Base-by-base conservation (phyloP, 2,888 invertebrate species). In the Yponomeuta plumbellus region DNA sequence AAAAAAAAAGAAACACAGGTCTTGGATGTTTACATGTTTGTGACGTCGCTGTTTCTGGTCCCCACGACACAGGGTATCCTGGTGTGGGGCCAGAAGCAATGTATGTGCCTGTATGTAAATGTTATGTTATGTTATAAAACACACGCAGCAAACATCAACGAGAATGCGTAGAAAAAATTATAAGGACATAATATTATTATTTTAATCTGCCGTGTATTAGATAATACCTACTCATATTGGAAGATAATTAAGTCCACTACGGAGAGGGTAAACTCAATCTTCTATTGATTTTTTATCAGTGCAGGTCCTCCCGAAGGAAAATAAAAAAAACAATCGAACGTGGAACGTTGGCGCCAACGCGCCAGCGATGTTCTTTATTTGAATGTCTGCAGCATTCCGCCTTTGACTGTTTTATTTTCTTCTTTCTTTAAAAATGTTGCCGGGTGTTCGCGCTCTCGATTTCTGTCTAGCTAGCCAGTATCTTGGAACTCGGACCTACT, bases 271-370 rank as follows among this genome's bases (percentile, higher is more conserved):
- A 52, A 4, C 44, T 52, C 17, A 17, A 52, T 17, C 44, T 52
- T 52, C 44, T 52, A 17, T 52, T 17, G 44, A 88, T 88, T 88
- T 88, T 88, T 87, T 88, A 86, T 82, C 84, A 82, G 83, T 81
- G 73, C 76, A 44, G 26, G 65, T 66, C 66, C 71, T 69, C 68
- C 70, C 69, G 72, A 77, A 80, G 44, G 80, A 82, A 80, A 76
- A 70, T 73, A 76, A 75, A 52, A n/a, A 44, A 52, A 52, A 17
- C 44, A 52, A 52, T 52, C 44, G 44, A 52, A 80, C 73, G 71
- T 61, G 83, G 85, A 85, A 84, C 85, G 85, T 84, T 87, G 90
- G 90, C 90, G 90, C 90, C 90, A 88, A 86, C 88, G 84, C 84
- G 80, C 85, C 84, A 80, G 79, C 75, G 81, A 79, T 83, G 82